Evolutionary conservation across 1,140 invertebrate genomes (phyloP).

Genomic region (Calycopis cecrops): DNA sequence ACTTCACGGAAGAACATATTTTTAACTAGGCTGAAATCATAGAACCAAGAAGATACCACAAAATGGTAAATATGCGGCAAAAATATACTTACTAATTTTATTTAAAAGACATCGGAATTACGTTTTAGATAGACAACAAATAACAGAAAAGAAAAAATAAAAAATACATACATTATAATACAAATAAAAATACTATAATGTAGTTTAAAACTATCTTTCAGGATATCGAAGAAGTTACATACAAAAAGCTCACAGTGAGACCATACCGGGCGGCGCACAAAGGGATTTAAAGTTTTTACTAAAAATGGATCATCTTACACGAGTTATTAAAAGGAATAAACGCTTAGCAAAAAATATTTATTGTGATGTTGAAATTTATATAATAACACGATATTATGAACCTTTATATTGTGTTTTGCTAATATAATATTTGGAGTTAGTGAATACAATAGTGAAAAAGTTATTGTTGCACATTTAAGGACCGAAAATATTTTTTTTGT

Average conservation of each 20-base stretch:
- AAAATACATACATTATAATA: no score
- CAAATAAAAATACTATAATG: no score
- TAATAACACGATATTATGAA: conserved; percentile 26
- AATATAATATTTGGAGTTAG: conserved; percentile 25
- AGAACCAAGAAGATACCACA: no score
- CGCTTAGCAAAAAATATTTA: conserved; percentile 39
- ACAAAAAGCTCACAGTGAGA: conserved; percentile 22
- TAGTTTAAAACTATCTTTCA: background rate
- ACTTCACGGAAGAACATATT: no score
- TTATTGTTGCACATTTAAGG: no score
- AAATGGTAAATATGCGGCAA: no score
- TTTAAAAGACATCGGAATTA: no score
- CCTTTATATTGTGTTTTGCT: conserved; percentile 20
- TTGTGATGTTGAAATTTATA: conserved; percentile 38
- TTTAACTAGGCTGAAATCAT: no score
- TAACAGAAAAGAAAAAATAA: no score
- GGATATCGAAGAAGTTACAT: background rate
- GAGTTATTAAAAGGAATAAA: conserved; percentile 41
- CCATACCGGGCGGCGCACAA: conserved; percentile 27
- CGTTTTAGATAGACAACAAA: no score
- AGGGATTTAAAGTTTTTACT: conserved; percentile 48
- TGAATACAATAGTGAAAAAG: background rate
- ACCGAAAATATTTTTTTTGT: no score
- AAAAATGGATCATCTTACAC: conserved; percentile 38
- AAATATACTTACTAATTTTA: no score